These are phyloP conservation scores for Geotrypetes seraphini DNA, from an alignment of 2,797 vertebrate genomes.

Conservation along the genomic window DNA sequence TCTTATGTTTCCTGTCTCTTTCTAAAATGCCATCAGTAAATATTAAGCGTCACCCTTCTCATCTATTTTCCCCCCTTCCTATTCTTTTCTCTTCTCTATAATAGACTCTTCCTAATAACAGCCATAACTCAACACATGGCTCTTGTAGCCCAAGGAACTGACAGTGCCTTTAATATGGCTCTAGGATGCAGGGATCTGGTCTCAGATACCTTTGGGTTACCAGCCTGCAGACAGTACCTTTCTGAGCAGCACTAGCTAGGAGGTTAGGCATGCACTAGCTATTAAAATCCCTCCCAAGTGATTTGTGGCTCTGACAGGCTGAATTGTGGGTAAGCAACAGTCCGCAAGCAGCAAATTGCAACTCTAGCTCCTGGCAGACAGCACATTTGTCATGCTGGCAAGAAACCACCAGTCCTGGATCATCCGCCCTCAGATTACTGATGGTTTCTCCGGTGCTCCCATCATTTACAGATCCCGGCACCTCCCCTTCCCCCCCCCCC, in stretches of 20 bases:
- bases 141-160: too few relatives aligned
- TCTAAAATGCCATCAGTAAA: too few relatives aligned
- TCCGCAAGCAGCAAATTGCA: slow-evolving; percentile 40
- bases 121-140: too few relatives aligned
- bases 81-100: too few relatives aligned
- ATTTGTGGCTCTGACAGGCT: slow-evolving; percentile 31
- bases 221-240: too few relatives aligned
- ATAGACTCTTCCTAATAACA: too few relatives aligned
- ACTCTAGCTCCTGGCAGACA: not conserved
- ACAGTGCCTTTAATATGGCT: too few relatives aligned
- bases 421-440: not conserved
- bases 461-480: not conserved
- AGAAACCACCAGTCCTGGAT: not conserved
- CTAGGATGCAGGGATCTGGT: too few relatives aligned
- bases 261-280: not conserved
- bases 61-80: too few relatives aligned
- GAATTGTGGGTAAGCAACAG: slow-evolving; percentile 30
- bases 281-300: slow-evolving; percentile 1
- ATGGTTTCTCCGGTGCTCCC: not conserved
- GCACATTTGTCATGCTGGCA: slow-evolving; percentile 3
- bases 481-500: not conserved
- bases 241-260: not conserved
- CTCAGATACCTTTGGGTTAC: too few relatives aligned
- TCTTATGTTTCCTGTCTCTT: too few relatives aligned
- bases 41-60: too few relatives aligned